A percentile compares a stretch with the other conserved stretches of the same genome.
phyloP scores from a whole-genome alignment of 2,888 invertebrate genomes.

The Euplexia lucipara region DNA sequence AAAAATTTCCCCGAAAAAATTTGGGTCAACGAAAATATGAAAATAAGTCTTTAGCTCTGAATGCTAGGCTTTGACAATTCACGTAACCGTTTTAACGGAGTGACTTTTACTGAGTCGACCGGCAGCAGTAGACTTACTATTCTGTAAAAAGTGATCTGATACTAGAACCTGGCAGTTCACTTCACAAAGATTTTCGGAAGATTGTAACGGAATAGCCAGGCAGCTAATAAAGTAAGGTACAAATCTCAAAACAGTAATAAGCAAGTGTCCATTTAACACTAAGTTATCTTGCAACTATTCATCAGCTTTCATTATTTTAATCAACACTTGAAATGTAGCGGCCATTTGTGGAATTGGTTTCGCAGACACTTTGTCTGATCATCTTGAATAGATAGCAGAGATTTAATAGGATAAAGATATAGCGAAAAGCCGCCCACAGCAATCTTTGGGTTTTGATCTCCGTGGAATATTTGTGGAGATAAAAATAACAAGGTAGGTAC shows the following conservation, averaged over 20 bases:
- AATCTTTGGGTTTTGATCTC: constrained; percentile 23
- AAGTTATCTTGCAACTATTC: constrained; percentile 34
- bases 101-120: no score
- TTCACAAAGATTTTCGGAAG: no score
- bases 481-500: constrained; percentile 1
- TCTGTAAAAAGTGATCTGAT: no score
- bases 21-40: no score
- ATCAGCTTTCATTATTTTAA: constrained; percentile 30
- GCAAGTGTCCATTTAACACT: constrained; percentile 18
- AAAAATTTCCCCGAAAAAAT: no score
- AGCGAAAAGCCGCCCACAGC: not conserved
- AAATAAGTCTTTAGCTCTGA: no score
- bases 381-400: constrained; percentile 43
- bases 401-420: constrained; percentile 27
- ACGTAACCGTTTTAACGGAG: no score
- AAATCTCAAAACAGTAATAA: constrained; percentile 16
- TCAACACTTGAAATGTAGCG: constrained; percentile 35
- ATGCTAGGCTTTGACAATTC: no score
- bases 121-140: no score
- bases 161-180: no score
- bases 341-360: constrained; percentile 41
- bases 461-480: not conserved
- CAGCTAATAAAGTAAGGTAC: constrained; percentile 6
- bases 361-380: constrained; percentile 27
- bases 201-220: no score